phyloP scores from a whole-genome alignment of 2,888 invertebrate genomes.

The Poecilobothrus nobilitatus region DNA sequence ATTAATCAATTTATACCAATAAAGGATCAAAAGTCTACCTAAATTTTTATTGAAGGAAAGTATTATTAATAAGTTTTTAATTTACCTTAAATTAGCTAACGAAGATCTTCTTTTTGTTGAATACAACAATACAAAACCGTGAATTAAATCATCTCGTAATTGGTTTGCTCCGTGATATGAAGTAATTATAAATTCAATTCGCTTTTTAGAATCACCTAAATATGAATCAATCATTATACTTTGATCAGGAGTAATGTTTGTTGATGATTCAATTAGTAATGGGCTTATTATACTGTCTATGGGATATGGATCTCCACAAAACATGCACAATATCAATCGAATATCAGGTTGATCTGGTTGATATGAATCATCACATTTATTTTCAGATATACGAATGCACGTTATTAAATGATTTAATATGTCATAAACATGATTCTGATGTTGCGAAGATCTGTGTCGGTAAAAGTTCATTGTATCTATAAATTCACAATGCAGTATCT shows the following conservation, averaged over 20 bases:
- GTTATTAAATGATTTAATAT: slow-evolving; percentile 44
- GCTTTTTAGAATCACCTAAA: slow-evolving; percentile 80
- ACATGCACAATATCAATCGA: slow-evolving; percentile 89
- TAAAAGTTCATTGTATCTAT: slow-evolving; percentile 35
- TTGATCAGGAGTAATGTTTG: slow-evolving; percentile 58
- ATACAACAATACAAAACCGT: slow-evolving; percentile 91
- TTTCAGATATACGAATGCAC: slow-evolving; percentile 40
- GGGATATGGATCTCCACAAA: slow-evolving; percentile 90
- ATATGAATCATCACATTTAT: slow-evolving; percentile 41
- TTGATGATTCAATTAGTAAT: slow-evolving; percentile 68
- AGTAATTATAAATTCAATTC: slow-evolving; percentile 82
- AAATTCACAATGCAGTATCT: slow-evolving; percentile 54
- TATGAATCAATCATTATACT: slow-evolving; percentile 87
- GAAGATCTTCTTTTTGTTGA: slow-evolving; percentile 93
- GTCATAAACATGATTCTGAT: slow-evolving; percentile 44
- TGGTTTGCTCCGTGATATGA: slow-evolving; percentile 92
- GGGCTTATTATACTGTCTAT: slow-evolving; percentile 85
- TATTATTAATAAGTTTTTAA: too few species aligned
- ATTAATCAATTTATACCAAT: too few species aligned
- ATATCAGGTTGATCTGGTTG: slow-evolving; percentile 42
- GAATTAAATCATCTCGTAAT: slow-evolving; percentile 83
- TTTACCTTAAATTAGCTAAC: slow-evolving; percentile 76
- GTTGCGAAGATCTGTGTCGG: slow-evolving; percentile 39
- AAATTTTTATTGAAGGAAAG: too few species aligned
- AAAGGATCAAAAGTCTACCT: too few species aligned